Evolutionary conservation across 1,140 invertebrate species (phyloP).

Genomic region (Drosophila mojavensis): DNA sequence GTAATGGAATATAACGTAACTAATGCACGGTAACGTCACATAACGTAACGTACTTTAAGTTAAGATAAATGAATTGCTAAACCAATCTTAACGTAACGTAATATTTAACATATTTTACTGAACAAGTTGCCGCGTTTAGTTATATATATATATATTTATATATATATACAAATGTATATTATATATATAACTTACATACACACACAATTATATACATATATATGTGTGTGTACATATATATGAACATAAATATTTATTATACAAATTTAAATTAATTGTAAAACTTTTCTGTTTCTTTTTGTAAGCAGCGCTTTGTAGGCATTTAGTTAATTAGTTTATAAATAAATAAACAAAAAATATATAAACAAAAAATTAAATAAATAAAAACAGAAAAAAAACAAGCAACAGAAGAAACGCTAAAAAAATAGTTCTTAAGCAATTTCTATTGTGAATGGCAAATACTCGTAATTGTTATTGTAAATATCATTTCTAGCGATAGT

Average conservation of each 20-base stretch:
- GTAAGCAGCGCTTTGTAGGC: slow-evolving; percentile 78
- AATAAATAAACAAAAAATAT: too few relatives aligned
- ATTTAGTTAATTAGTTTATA: slow-evolving; percentile 73
- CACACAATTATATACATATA: slow-evolving; percentile 12
- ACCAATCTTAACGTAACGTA: slow-evolving; percentile 51
- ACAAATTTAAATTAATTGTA: slow-evolving; percentile 57
- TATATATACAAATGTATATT: slow-evolving; percentile 37
- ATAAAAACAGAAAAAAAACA: slow-evolving; percentile 14
- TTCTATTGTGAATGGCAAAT: slow-evolving; percentile 49
- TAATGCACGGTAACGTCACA: too few relatives aligned
- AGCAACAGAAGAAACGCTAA: slow-evolving; percentile 36
- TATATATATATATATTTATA: slow-evolving; percentile 32
- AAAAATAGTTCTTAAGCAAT: slow-evolving; percentile 53
- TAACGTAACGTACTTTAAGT: not conserved
- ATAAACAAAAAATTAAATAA: slow-evolving; percentile 1
- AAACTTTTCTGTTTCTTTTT: slow-evolving; percentile 59
- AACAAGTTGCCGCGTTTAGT: slow-evolving; percentile 65
- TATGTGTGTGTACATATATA: slow-evolving; percentile 38
- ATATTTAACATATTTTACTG: slow-evolving; percentile 52
- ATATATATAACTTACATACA: slow-evolving; percentile 19
- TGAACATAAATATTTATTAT: slow-evolving; percentile 78
- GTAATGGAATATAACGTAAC: too few relatives aligned
- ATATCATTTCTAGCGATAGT: slow-evolving; percentile 59
- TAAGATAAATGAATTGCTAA: slow-evolving; percentile 5
- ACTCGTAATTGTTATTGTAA: slow-evolving; percentile 60